Percentiles rank a stretch among this genome's conserved stretches.
Evolutionary conservation across 2,888 invertebrate genomes (phyloP).

Genomic region (Dorcus parallelipipedus): DNA sequence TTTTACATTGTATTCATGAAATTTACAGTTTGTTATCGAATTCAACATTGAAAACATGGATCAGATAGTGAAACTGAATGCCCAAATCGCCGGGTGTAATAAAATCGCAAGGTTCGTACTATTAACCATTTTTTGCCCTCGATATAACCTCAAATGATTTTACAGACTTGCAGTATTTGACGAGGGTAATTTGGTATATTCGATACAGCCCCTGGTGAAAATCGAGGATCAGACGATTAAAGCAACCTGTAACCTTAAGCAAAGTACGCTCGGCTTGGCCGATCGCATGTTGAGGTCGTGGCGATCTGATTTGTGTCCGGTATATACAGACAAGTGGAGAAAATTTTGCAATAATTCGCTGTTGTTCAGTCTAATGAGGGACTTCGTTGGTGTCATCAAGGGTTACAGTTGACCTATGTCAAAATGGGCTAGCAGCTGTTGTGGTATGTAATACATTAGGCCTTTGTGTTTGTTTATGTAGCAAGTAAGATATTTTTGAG

Average conservation of each 20-base stretch:
- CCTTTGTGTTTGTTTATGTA: too few relatives aligned
- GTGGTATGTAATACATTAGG: background rate
- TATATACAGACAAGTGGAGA: conserved; percentile 75
- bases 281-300: conserved; percentile 88
- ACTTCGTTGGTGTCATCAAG: conserved; percentile 63
- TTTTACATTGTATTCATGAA: background rate
- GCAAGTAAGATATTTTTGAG: too few relatives aligned
- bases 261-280: conserved; percentile 77
- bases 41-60: conserved; percentile 42
- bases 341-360: conserved; percentile 74
- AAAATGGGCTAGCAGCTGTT: background rate
- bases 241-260: conserved; percentile 69
- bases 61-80: conserved; percentile 48
- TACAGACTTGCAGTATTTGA: conserved; percentile 75
- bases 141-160: background rate
- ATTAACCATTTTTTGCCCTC: too few relatives aligned
- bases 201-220: conserved; percentile 67
- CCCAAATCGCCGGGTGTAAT: conserved; percentile 53
- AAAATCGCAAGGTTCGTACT: conserved; percentile 48
- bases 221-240: conserved; percentile 70
- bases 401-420: conserved; percentile 38
- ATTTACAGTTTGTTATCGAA: background rate
- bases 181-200: conserved; percentile 78
- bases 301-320: conserved; percentile 63
- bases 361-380: conserved; percentile 73